A percentile compares a stretch with the other conserved stretches of the same genome.
Evolutionary conservation across 2,797 vertebrate species (phyloP).

Genomic region (Epinephelus awoara): DNA sequence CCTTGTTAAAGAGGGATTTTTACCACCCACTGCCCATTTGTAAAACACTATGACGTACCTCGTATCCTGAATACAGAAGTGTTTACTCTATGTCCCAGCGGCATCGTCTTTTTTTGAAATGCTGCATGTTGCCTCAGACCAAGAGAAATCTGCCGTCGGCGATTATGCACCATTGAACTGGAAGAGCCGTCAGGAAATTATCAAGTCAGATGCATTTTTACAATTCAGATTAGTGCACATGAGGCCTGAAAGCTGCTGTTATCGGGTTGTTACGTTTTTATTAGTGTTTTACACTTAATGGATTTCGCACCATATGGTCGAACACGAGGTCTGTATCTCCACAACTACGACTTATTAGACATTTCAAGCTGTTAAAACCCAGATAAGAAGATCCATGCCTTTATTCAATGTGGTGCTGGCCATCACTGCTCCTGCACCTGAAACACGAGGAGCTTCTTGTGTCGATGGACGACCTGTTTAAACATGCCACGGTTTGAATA

Average conservation of each 20-base stretch:
- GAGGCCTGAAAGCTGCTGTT: constrained; percentile 5
- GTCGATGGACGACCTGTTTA: constrained; percentile 4
- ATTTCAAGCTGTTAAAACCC: background rate
- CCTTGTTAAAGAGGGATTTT: background rate
- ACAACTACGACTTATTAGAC: background rate
- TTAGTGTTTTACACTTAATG: background rate
- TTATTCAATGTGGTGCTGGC: background rate
- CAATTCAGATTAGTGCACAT: constrained; percentile 20
- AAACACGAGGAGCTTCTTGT: background rate
- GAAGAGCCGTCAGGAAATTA: constrained; percentile 24
- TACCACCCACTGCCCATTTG: background rate
- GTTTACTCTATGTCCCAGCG: background rate
- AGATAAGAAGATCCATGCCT: background rate
- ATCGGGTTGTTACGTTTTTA: background rate
- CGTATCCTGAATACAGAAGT: background rate
- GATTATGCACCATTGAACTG: constrained; percentile 24
- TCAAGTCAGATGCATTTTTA: constrained; percentile 36
- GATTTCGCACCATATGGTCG: background rate
- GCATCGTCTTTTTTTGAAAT: background rate
- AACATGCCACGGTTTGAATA: constrained; percentile 1
- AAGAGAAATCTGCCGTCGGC: background rate
- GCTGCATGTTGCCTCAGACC: background rate
- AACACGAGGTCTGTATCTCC: constrained; percentile 5
- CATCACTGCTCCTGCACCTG: background rate
- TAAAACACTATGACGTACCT: background rate